Base-by-base conservation (phyloP, 2,113 vertebrate species). In the Lagopus muta region DNA sequence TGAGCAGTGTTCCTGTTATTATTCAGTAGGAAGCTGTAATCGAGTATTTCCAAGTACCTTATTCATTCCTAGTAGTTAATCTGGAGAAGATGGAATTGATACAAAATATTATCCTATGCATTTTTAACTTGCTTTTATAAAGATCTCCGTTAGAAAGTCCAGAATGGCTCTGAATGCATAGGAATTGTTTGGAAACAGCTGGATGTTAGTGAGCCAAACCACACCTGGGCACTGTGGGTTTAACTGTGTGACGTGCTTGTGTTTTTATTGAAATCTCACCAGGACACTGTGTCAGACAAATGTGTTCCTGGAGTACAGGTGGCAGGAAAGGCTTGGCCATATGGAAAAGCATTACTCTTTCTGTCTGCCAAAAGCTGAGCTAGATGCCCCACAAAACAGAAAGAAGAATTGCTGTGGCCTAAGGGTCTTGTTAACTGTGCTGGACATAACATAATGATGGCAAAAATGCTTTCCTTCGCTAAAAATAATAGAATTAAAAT, bases 241-340 rank as follows among this genome's bases (percentile, higher is more conserved):
- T 66, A 43, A 47, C 27, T n/a, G 84, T 67, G 65, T 92, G 87
- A 83, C 1, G 0, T 77, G 60, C 50, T 43, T 45, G 8, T 45
- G 43, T 79, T 91, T 90, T 75, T 72, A 42, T 25, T 93, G 76
- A 90, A 92, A 83, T 13, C 61, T 91, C 82, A 90, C 85, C 54
- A 52, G 79, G 88, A 86, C 22, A 36, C 65, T 90, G 6, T 91
- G 80, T 94, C 88, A 90, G 91, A 95, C 82, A 94, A 94, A 93
- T 69, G 54, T 0, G 0, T 67, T 94, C 48, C 82, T 65, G 27
- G 40, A 86, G 54, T 65, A 90, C 88, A 91, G 88, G 96, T 88
- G 88, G 65, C 79, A 94, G 88, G 72, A 88, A 89, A 95, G 72
- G 25, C 69, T 81, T 57, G 60, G 82, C 91, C 89, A 88, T 91